A percentile compares a stretch with the other conserved stretches of the same genome.
These are phyloP conservation scores for Xanthorhoe spadicearia DNA, from an alignment of 2,888 invertebrate species.

Conservation along the genomic window DNA sequence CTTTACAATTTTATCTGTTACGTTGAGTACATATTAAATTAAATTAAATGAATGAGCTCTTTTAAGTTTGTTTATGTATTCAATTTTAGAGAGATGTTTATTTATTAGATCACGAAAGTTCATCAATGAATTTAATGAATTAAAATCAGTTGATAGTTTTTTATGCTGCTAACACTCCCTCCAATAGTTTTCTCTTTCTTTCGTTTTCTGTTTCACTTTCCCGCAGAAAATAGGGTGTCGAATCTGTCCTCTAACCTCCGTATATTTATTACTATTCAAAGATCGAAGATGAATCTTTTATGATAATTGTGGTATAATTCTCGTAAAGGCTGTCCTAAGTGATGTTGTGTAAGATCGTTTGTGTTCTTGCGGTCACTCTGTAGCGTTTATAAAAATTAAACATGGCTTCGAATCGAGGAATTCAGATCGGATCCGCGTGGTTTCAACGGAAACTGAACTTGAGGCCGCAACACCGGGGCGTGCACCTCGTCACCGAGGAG, in stretches of 20 bases:
- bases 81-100: background rate
- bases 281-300: slow-evolving; percentile 87
- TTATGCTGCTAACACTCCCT: slow-evolving; percentile 71
- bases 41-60: background rate
- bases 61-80: no score
- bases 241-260: slow-evolving; percentile 84
- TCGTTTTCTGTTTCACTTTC: slow-evolving; percentile 81
- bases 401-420: slow-evolving; percentile 95
- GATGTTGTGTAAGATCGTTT: slow-evolving; percentile 84
- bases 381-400: slow-evolving; percentile 85
- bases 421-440: slow-evolving; percentile 98
- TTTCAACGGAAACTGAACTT: slow-evolving; percentile 98
- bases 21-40: no score
- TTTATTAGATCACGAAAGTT: background rate
- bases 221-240: slow-evolving; percentile 86
- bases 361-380: slow-evolving; percentile 82
- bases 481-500: slow-evolving; percentile 98
- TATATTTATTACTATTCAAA: slow-evolving; percentile 81
- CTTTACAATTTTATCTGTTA: background rate
- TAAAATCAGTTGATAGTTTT: slow-evolving; percentile 50
- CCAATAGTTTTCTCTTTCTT: slow-evolving; percentile 76
- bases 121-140: slow-evolving; percentile 50
- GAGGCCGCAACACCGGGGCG: slow-evolving; percentile 97
- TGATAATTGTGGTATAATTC: slow-evolving; percentile 88
- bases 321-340: slow-evolving; percentile 83